A percentile compares a stretch with the other conserved stretches of the same genome.
Conservation (phyloP, 2,797 vertebrate genomes). For the Propithecus perrieri region DNA sequence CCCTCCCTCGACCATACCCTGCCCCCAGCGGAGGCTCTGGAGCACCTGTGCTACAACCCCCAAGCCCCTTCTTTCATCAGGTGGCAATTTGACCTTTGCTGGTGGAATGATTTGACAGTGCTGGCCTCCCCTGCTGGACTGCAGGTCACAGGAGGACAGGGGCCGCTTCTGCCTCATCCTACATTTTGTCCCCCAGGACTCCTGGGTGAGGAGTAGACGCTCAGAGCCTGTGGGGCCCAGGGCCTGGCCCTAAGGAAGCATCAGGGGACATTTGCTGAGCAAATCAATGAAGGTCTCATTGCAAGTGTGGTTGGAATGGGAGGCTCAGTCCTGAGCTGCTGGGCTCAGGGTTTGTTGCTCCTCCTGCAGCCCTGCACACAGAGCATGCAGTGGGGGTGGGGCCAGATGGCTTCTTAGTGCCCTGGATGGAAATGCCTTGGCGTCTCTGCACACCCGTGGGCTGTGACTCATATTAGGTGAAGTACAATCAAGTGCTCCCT, state of each 20-base stretch:
- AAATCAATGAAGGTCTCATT: not conserved
- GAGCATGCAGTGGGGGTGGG: fast-evolving
- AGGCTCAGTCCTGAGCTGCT: fast-evolving
- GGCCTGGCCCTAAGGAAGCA: not conserved
- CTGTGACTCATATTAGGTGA: not conserved
- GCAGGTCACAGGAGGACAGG: not conserved
- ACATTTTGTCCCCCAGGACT: not conserved
- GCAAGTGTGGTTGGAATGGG: not conserved
- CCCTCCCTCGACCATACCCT: not conserved
- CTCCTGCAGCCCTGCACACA: fast-evolving
- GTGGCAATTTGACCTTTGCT: not conserved
- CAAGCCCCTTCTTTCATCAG: not conserved
- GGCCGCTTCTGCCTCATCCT: not conserved
- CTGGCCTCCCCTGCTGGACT: not conserved
- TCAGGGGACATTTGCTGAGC: not conserved
- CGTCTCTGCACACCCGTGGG: not conserved
- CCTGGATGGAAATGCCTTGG: not conserved
- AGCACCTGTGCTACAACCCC: not conserved
- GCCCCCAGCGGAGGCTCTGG: not conserved
- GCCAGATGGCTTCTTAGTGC: not conserved
- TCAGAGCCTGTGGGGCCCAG: not conserved
- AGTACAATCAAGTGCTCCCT: not conserved
- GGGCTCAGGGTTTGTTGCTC: fast-evolving
- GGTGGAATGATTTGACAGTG: not conserved
- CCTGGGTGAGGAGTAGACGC: not conserved